Evolutionary conservation across 2,888 invertebrate species (phyloP).

Genomic region (Laothoe populi): DNA sequence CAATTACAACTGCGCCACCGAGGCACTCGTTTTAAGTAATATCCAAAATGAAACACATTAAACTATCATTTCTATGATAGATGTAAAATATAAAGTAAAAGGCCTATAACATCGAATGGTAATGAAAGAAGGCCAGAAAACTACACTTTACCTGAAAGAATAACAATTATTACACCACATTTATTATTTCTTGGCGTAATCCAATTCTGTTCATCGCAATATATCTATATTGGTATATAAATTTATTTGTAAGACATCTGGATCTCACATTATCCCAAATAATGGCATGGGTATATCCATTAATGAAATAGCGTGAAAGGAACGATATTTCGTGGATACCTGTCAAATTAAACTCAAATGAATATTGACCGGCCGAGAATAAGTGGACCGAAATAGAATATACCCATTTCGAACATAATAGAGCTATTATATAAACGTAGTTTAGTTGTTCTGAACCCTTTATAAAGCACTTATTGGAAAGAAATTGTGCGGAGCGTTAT

Average conservation of each 20-base stretch:
- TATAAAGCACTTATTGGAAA: neutral
- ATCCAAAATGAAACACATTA: no score
- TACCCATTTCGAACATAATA: neutral
- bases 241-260: neutral
- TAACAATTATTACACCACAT: no score
- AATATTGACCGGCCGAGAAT: conserved; percentile 6
- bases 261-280: neutral
- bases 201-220: neutral
- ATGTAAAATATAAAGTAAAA: no score
- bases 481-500: neutral
- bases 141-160: no score
- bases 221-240: neutral
- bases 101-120: no score
- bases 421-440: neutral
- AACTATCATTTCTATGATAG: no score
- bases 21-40: no score
- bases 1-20: no score
- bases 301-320: neutral
- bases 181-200: neutral
- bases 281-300: conserved; percentile 4
- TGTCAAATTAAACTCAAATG: neutral
- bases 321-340: neutral
- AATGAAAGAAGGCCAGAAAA: no score
- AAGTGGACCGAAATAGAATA: neutral
- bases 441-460: neutral